Evolutionary conservation across 2,113 vertebrate species (phyloP), one percentile per base, ranked within the genome.

Genomic region (Hyperopisus bebe): DNA sequence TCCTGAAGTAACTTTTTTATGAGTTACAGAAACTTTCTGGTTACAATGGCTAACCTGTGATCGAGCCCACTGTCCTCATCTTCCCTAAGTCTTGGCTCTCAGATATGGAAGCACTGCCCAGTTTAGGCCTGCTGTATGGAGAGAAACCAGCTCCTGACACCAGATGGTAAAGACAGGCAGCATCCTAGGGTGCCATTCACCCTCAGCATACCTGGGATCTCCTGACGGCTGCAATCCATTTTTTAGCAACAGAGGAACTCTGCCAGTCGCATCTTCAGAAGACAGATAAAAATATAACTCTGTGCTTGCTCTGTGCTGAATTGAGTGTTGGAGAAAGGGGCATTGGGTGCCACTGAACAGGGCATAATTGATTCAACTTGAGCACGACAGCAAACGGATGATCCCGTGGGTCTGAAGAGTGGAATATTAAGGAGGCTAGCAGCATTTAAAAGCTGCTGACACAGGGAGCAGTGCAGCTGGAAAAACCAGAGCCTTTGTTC

Each of bases 141-240:
- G 15, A 77, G 74, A 77, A 77, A 77, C 74, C 15, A 39, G 31
- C 35, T 35, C 35, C 74, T 77, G 15, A 77, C 74, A 77, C 74
- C 74, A 77, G 74, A 77, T 77, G 74, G 74, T 39, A 77, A 77
- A 77, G 74, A 77, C 74, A 77, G 74, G 74, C 74, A 77, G 74
- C 35, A 19, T 42, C 74, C 74, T 35, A 42, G 74, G 74, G 31
- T 77, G 74, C 5, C 13, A 15, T 77, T 42, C 74, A 42, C 31
- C 74, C 35, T 84, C 82, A 5, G 53, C 35, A 88, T 44, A 66
- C 27, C 51, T 88, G 27, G 53, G 55, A 88, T 88, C 55, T 62
- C 19, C 39, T 46, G 35, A 24, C 6, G 39, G 24, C 8, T 62
- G 35, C 87, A 66, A 44, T 66, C 31, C 53, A 21, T 88, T 62